These are phyloP conservation scores for Philaethria dido DNA, from an alignment of 2,888 invertebrate genomes.

Conservation along the genomic window DNA sequence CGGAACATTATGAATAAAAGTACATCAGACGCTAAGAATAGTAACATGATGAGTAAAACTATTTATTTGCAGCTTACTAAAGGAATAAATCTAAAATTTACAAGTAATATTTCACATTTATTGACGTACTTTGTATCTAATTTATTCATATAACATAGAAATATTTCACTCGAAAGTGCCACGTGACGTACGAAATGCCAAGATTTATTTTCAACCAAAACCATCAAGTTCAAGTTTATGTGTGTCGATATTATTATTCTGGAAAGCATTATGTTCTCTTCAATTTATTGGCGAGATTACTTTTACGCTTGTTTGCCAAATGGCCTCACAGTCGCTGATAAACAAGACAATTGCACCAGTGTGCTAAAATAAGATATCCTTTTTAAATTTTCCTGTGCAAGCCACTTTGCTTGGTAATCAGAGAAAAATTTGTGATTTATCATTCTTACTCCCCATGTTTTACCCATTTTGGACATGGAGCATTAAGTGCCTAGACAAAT, in stretches of 20 bases:
- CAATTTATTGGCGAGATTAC: constrained; percentile 38
- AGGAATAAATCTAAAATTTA: constrained; percentile 7
- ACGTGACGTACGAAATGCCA: constrained; percentile 19
- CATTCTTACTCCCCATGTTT: background rate
- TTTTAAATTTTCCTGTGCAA: background rate
- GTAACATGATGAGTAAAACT: constrained; percentile 17
- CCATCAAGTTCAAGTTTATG: constrained; percentile 67
- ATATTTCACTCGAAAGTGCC: constrained; percentile 6
- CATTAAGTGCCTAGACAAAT: background rate
- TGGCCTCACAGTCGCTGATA: constrained; percentile 38
- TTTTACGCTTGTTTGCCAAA: constrained; percentile 39
- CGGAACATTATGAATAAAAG: background rate
- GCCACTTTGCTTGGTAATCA: background rate
- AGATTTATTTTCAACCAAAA: constrained; percentile 64
- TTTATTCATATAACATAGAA: background rate
- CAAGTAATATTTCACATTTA: constrained; percentile 21
- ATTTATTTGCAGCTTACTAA: background rate
- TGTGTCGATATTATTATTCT: constrained; percentile 49
- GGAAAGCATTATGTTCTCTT: constrained; percentile 48
- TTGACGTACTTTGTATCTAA: constrained; percentile 22
- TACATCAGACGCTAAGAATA: constrained; percentile 6
- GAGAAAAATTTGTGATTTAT: background rate
- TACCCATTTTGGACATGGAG: background rate
- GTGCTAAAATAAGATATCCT: background rate
- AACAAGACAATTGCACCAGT: constrained; percentile 15